Evolutionary conservation across 2,797 vertebrate genomes (phyloP), one percentile per base, ranked within the genome.

Genomic region (Furcifer pardalis): DNA sequence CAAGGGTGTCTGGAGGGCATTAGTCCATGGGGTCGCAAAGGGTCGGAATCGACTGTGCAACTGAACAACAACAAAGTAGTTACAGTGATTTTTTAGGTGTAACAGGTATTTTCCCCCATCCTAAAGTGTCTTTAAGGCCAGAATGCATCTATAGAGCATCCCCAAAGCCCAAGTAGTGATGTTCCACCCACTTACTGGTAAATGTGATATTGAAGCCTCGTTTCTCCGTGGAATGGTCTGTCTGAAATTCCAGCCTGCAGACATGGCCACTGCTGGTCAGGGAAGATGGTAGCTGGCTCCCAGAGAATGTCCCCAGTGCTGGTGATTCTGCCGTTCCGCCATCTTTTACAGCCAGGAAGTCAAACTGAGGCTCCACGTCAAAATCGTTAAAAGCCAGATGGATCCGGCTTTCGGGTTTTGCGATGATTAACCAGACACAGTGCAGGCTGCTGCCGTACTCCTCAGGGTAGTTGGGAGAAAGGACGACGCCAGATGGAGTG

Each of bases 331-430:
- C 98, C 0, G 98, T 98, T 79, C 97, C 97, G 0, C 99, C 99
- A 1, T 99, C 99, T 90, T 99, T 99, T 89, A 99, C 97, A 0
- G 98, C 97, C 88, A 99, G 95, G 94, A 99, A 99, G 89, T 99
- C 99, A 77, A 99, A 99, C 95, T 99, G 99, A 60, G 98, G 98
- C 95, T 99, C 99, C 96, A 99, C 98, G 1, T 98, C 98, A 37
- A 99, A 98, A 95, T 99, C 98, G 0, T 99, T 99, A 96, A 99
- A 99, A 88, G 98, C 98, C 95, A 99, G 92, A 94, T 99, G 99
- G 93, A 99, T 98, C 60, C 99, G 94, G 94, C 98, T 99, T 94
- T 99, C 98, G 0, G 98, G 97, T 77, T 97, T 98, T 85, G 98
- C 97, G 81, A 99, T 98, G 95, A 99, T 99, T 49, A 99, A 96